These are phyloP conservation scores for Sussaba pulchella DNA, from an alignment of 2,888 invertebrate genomes.

Conservation along the genomic window DNA sequence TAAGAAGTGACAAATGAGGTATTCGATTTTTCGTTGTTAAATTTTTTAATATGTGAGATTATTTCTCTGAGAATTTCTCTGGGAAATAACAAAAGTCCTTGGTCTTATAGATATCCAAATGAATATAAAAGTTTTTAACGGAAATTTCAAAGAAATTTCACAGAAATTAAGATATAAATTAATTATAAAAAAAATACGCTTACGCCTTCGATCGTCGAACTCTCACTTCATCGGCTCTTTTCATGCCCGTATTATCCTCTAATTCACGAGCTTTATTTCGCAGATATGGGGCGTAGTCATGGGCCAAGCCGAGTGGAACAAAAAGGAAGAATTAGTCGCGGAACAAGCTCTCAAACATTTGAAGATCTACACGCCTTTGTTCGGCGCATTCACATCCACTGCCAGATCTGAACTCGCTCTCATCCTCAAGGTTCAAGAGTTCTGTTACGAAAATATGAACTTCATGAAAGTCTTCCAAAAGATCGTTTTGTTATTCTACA, in stretches of 20 bases:
- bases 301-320: conserved; percentile 99
- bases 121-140: no score
- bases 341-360: conserved; percentile 97
- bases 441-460: conserved; percentile 99
- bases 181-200: no score
- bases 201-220: no score
- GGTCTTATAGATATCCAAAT: no score
- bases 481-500: conserved; percentile 98
- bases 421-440: conserved; percentile 97
- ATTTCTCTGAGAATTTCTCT: no score
- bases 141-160: background rate
- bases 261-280: no score
- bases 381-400: conserved; percentile 94
- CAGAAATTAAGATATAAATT: conserved; percentile 1
- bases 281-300: conserved; percentile 98
- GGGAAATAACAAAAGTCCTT: no score
- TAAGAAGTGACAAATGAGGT: background rate
- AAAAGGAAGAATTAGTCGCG: conserved; percentile 98
- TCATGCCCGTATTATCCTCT: no score
- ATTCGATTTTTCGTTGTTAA: no score
- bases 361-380: conserved; percentile 93
- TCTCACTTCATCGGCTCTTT: no score
- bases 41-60: no score
- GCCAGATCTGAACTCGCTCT: conserved; percentile 95
- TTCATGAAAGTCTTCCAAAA: conserved; percentile 99